Percentiles rank a stretch among this genome's conserved stretches.
phyloP scores from a whole-genome alignment of 2,888 invertebrate genomes.

The Prostheceraeus crozeri region DNA sequence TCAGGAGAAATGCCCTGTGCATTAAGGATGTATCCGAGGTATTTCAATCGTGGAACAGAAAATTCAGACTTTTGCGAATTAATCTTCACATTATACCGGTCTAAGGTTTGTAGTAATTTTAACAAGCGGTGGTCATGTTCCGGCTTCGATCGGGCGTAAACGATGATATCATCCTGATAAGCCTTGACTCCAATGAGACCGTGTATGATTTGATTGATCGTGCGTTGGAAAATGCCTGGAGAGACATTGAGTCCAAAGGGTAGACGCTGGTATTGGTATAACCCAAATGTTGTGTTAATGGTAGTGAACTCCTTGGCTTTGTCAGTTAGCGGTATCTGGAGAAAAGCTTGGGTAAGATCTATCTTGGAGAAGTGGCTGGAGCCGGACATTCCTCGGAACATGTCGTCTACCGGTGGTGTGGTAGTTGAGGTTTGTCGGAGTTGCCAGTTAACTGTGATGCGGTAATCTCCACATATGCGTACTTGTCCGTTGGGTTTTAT shows the following conservation, averaged over 20 bases:
- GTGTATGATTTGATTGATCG: neutral
- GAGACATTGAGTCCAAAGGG: conserved; percentile 14
- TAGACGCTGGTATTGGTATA: neutral
- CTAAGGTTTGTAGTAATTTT: conserved; percentile 8
- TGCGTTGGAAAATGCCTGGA: neutral
- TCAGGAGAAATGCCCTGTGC: conserved; percentile 14
- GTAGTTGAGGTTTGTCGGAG: neutral
- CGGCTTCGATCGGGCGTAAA: neutral
- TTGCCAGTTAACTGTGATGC: conserved; percentile 1
- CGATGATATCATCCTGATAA: conserved; percentile 18
- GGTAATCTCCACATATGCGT: conserved; percentile 20
- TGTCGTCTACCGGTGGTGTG: conserved; percentile 28
- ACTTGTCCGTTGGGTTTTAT: neutral
- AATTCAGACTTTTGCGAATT: neutral
- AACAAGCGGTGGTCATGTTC: conserved; percentile 2
- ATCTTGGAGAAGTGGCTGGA: neutral
- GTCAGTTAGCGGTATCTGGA: neutral
- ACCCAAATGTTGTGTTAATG: neutral
- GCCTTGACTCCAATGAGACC: conserved; percentile 7
- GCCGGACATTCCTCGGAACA: neutral
- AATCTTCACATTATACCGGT: conserved; percentile 13
- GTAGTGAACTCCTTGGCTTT: neutral
- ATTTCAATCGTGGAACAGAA: neutral
- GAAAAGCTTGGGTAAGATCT: conserved; percentile 1
- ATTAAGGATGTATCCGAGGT: neutral